Evolutionary conservation across 2,113 vertebrate species (phyloP).

Genomic region (Fregata magnificens): DNA sequence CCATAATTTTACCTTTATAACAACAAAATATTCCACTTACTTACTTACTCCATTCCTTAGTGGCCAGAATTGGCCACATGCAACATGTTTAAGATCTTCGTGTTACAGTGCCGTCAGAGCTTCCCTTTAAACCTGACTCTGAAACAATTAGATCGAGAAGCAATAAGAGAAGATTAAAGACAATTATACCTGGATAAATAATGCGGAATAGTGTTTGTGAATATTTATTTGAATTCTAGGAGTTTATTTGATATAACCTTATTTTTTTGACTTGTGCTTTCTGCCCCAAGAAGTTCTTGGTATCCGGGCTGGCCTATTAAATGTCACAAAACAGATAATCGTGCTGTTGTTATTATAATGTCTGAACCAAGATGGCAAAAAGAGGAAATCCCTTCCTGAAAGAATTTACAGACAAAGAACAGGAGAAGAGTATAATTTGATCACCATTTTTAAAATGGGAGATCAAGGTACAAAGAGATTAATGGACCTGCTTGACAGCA

Average conservation of each 20-base stretch:
- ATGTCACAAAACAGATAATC: background rate
- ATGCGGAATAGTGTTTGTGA: background rate
- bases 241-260: background rate
- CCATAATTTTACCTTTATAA: background rate
- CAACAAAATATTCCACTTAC: background rate
- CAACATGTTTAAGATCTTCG: background rate
- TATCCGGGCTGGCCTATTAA: background rate
- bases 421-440: background rate
- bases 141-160: background rate
- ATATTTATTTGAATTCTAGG: background rate
- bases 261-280: background rate
- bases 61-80: background rate
- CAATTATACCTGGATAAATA: background rate
- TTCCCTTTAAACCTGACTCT: background rate
- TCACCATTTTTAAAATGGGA: background rate
- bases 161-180: background rate
- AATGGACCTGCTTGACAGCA: background rate
- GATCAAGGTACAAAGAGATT: background rate
- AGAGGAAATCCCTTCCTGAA: background rate
- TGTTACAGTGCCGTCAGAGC: background rate
- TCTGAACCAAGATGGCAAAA: background rate
- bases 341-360: background rate
- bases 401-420: background rate
- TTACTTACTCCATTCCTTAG: background rate
- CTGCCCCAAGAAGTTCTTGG: background rate